A percentile compares a stretch with the other conserved stretches of the same genome.
These are phyloP conservation scores for Apodemia duryi DNA, from an alignment of 2,888 invertebrate species.

Conservation along the genomic window DNA sequence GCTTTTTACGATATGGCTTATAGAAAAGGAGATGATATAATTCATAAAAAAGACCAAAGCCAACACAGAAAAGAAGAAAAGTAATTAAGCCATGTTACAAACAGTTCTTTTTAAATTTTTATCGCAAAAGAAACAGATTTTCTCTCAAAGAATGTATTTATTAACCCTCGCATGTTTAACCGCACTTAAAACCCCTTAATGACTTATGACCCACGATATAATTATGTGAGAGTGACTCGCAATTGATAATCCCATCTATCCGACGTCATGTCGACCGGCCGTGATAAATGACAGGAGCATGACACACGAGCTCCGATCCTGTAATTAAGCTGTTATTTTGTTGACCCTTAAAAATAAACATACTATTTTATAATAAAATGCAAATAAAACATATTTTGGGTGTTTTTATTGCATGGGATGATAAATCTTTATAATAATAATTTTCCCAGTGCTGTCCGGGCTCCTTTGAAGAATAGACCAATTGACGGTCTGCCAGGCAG, in stretches of 20 bases:
- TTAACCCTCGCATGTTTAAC: background rate
- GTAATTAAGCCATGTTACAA: too few species aligned
- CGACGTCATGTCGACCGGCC: constrained; percentile 10
- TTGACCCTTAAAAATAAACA: constrained; percentile 8
- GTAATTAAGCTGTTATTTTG: constrained; percentile 13
- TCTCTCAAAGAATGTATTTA: background rate
- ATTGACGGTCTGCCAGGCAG: too few species aligned
- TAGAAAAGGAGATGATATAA: too few species aligned
- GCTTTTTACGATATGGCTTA: too few species aligned
- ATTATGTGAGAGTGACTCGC: constrained; percentile 8
- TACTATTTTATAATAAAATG: background rate
- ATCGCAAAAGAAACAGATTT: background rate
- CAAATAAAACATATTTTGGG: too few species aligned
- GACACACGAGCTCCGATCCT: constrained; percentile 1
- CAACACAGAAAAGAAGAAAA: too few species aligned
- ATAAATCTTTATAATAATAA: too few species aligned
- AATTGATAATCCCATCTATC: constrained; percentile 9
- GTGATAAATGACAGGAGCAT: constrained; percentile 8
- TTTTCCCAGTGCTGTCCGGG: too few species aligned
- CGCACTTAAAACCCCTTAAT: constrained; percentile 2
- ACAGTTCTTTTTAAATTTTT: background rate
- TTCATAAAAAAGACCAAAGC: too few species aligned
- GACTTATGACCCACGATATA: constrained; percentile 4
- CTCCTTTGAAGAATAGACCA: too few species aligned
- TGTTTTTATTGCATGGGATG: too few species aligned